A percentile compares a stretch with the other conserved stretches of the same genome.
These are phyloP conservation scores for Oreochromis aureus DNA, from an alignment of 2,113 vertebrate species.

Conservation along the genomic window DNA sequence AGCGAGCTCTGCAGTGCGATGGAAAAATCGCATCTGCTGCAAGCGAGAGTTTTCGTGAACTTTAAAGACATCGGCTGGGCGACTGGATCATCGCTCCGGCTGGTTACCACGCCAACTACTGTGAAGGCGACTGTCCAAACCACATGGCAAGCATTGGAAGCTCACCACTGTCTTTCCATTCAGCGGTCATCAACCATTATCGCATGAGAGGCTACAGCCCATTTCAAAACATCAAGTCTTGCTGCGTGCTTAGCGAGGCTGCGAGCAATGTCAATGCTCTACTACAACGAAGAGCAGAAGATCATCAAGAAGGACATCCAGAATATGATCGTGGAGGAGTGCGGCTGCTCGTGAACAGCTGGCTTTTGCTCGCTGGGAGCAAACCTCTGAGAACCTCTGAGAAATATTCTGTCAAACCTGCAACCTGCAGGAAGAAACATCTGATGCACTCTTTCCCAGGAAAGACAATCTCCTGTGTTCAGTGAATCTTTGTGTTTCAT, in stretches of 20 bases:
- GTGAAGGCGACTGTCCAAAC: conserved; percentile 92
- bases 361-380: background rate
- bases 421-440: background rate
- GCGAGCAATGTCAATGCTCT: conserved; percentile 96
- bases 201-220: conserved; percentile 88
- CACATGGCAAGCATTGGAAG: conserved; percentile 86
- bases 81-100: conserved; percentile 98
- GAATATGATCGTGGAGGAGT: conserved; percentile 98
- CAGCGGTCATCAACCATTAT: conserved; percentile 94
- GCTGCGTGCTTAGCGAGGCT: conserved; percentile 93
- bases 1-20: conserved; percentile 89
- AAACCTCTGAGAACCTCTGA: background rate
- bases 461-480: conserved; percentile 49
- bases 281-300: conserved; percentile 95
- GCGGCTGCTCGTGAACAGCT: conserved; percentile 84
- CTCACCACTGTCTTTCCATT: conserved; percentile 89
- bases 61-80: conserved; percentile 98
- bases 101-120: conserved; percentile 97
- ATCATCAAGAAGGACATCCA: conserved; percentile 98
- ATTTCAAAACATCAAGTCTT: conserved; percentile 89
- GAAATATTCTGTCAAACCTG: background rate
- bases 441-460: background rate
- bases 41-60: conserved; percentile 93
- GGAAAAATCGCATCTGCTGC: conserved; percentile 90
- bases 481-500: conserved; percentile 43